Base-by-base conservation (phyloP, 2,888 invertebrate genomes). In the Tuberolachnus salignus region DNA sequence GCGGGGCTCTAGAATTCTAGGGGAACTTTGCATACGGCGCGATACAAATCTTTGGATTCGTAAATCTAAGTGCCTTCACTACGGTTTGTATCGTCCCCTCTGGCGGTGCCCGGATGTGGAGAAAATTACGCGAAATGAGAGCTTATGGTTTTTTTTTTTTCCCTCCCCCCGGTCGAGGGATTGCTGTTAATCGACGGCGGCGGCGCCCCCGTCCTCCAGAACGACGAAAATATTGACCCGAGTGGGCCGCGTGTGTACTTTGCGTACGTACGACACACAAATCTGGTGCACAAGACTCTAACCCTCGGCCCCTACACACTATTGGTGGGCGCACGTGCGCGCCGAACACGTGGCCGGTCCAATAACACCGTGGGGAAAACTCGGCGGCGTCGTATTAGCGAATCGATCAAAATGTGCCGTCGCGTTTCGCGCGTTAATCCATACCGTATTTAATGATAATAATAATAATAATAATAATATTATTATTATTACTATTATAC, bases 351-450 rank as follows among this genome's bases (percentile, higher is more conserved):
- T 69, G 67, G 67, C 75, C 59, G 34, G 49, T 59, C 75, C 66
- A 59, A 78, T 69, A 78, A 78, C 67, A 34, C 75, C 75, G 66
- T 78, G 34, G 75, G 75, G 75, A 78, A 78, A 78, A 75, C 74
- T 34, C 53, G 46, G 3, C n/a, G 34, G 53, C 42, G 23, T 44
- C 49, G 59, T 78, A 78, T 67, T 67, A 75, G 67, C 57, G 67
- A 67, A 78, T 78, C 75, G 67, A 78, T 78, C 75, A 78, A 78
- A 78, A 59, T 21, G 67, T 49, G 67, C 75, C 57, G 49, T 59
- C 66, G 66, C 55, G 53, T 74, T 74, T 64, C 44, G 63, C 44
- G 63, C 64, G 74, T 63, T 73, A 66, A 75, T 67, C 46, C 67
- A 34, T 13, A 49, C 49, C 19, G 34, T 16, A 67, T 34, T 34